These are phyloP conservation scores for Pollenia angustigena DNA, from an alignment of 2,888 invertebrate genomes.

Conservation along the genomic window DNA sequence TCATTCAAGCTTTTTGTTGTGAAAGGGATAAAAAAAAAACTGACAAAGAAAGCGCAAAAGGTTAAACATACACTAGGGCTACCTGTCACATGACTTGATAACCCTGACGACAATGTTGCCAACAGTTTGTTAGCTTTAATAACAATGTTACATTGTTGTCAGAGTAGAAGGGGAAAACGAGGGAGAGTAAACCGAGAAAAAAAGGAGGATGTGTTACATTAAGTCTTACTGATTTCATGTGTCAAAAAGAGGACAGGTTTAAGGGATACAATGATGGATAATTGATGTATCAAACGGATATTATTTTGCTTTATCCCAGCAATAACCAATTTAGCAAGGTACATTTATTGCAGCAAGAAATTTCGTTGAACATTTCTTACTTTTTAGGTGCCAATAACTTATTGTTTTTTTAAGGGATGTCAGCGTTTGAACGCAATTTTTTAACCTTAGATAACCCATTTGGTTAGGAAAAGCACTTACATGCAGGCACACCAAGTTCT, in stretches of 20 bases:
- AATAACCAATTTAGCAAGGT: too few species aligned
- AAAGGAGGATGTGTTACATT: not conserved
- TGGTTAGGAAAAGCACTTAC: too few species aligned
- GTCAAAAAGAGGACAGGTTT: conserved; percentile 18
- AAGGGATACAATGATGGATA: not conserved
- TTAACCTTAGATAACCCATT: too few species aligned
- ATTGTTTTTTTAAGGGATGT: too few species aligned
- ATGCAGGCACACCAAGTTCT: too few species aligned
- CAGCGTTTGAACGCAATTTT: too few species aligned
- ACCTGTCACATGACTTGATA: conserved; percentile 69
- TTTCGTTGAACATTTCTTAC: too few species aligned
- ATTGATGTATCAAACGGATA: not conserved
- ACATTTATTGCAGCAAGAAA: too few species aligned
- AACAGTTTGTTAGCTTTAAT: conserved; percentile 43
- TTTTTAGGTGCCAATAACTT: too few species aligned
- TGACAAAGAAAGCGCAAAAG: conserved; percentile 69
- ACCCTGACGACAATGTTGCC: conserved; percentile 66
- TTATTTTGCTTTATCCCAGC: too few species aligned
- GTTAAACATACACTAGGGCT: conserved; percentile 70
- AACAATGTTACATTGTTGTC: conserved; percentile 48
- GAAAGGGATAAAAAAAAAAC: conserved; percentile 47
- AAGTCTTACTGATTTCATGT: conserved; percentile 3
- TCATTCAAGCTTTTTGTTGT: not conserved
- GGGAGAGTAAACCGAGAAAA: not conserved
- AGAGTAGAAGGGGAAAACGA: not conserved